Conservation (phyloP, 2,113 vertebrate species). For the Chloropsis cyanopogon region DNA sequence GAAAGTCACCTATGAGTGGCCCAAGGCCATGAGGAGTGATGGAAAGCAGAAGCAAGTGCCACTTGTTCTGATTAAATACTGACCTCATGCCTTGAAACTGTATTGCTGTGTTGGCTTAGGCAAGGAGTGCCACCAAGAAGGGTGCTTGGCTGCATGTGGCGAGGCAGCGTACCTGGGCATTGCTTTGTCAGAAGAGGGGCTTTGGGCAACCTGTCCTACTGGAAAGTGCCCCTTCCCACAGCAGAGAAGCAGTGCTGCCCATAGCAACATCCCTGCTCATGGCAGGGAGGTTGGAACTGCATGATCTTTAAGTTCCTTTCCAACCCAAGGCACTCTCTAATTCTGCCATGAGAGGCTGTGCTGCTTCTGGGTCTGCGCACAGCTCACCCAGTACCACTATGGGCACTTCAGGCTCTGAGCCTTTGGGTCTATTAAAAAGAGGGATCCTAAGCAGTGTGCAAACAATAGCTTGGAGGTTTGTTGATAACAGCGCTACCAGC, state of each 20-base stretch:
- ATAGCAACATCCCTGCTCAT: neutral
- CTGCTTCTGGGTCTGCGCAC: neutral
- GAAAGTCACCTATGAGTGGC: neutral
- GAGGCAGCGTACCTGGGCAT: neutral
- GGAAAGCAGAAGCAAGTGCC: neutral
- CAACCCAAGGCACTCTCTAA: neutral
- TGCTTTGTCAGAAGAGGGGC: neutral
- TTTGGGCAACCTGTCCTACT: neutral
- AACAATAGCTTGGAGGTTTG: neutral
- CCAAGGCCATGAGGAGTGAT: neutral
- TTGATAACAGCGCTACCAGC: neutral
- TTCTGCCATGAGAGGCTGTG: neutral
- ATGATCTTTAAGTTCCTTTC: neutral
- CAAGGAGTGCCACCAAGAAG: fast-evolving
- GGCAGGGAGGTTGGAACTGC: neutral
- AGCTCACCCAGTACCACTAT: neutral
- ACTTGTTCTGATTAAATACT: neutral
- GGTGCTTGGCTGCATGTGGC: neutral
- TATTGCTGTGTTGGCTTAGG: neutral
- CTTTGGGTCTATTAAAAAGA: neutral
- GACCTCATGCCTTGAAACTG: neutral
- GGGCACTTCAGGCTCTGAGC: neutral
- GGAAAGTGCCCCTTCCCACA: neutral
- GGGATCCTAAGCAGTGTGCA: neutral
- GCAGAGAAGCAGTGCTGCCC: neutral